Evolutionary conservation across 2,888 invertebrate species (phyloP).

Genomic region (Pristionchus exspectatus): DNA sequence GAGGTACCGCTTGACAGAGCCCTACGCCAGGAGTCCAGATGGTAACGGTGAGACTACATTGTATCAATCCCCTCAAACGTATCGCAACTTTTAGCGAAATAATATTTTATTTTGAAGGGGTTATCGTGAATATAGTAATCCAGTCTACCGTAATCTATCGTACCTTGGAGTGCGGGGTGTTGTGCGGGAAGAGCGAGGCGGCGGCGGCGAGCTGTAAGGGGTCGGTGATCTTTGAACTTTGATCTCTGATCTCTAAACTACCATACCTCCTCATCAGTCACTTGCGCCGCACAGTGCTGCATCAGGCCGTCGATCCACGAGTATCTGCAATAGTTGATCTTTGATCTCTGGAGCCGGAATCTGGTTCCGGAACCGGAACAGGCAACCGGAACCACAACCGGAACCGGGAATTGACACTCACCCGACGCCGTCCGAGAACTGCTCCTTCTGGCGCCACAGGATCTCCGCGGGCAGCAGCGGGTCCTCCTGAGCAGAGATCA

Average conservation of each 20-base stretch:
- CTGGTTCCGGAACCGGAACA: not conserved
- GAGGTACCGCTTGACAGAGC: not conserved
- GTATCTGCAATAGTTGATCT: conserved; percentile 66
- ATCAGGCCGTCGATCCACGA: conserved; percentile 78
- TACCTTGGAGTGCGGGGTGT: conserved; percentile 80
- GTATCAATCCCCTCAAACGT: too few species aligned
- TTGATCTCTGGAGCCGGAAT: not conserved
- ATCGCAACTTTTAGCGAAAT: too few species aligned
- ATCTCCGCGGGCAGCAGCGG: conserved; percentile 88
- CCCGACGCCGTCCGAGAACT: conserved; percentile 82
- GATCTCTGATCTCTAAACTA: not conserved
- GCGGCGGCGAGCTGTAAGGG: conserved; percentile 76
- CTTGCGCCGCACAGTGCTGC: conserved; percentile 75
- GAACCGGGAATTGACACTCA: not conserved
- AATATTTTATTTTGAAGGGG: too few species aligned
- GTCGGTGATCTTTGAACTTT: not conserved
- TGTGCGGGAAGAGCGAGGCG: conserved; percentile 78
- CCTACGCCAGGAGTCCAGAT: not conserved
- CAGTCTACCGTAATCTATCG: not conserved
- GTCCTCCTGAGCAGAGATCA: conserved; percentile 60
- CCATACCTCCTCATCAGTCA: conserved; percentile 79
- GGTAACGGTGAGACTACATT: too few species aligned
- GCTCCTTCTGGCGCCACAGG: conserved; percentile 93
- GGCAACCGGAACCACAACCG: not conserved
- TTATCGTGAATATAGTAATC: not conserved